Evolutionary conservation across 2,113 vertebrate species (phyloP).

Genomic region (Hippoglossus stenolepis): DNA sequence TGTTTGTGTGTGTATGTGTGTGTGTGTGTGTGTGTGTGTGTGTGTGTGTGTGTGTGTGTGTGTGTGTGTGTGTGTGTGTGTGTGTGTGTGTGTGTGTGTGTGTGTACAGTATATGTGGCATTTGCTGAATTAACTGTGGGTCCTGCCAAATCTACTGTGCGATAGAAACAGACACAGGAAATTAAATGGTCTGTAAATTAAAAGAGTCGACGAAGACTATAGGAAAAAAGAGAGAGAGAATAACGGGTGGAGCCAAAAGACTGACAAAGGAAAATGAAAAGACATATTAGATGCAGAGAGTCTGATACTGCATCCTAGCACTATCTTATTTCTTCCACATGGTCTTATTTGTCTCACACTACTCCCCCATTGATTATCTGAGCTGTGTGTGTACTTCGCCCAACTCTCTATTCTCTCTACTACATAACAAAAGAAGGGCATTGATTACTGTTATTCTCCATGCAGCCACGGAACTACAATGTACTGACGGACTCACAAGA

Average conservation of each 20-base stretch:
- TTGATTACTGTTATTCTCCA: slow-evolving; percentile 26
- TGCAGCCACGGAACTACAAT: slow-evolving; percentile 1
- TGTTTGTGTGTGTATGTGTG: too few relatives aligned
- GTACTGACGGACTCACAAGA: background rate
- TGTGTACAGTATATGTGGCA: slow-evolving; percentile 9
- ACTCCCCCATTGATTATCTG: background rate
- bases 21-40: too few relatives aligned
- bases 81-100: too few relatives aligned
- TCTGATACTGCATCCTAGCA: slow-evolving; percentile 6
- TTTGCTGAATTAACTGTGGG: background rate
- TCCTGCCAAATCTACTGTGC: slow-evolving; percentile 15
- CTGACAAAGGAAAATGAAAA: slow-evolving; percentile 16
- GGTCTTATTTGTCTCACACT: slow-evolving; percentile 13
- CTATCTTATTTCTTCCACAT: slow-evolving; percentile 31
- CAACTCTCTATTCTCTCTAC: slow-evolving; percentile 6
- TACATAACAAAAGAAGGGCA: slow-evolving; percentile 16
- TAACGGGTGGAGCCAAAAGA: background rate
- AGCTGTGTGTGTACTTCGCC: background rate
- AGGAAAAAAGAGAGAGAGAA: too few relatives aligned
- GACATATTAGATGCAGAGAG: background rate
- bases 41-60: too few relatives aligned
- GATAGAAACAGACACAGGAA: background rate
- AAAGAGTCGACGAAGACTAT: background rate
- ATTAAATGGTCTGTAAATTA: background rate
- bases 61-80: too few relatives aligned